Conservation (phyloP, 2,113 vertebrate genomes). For the Arothron firmamentum region DNA sequence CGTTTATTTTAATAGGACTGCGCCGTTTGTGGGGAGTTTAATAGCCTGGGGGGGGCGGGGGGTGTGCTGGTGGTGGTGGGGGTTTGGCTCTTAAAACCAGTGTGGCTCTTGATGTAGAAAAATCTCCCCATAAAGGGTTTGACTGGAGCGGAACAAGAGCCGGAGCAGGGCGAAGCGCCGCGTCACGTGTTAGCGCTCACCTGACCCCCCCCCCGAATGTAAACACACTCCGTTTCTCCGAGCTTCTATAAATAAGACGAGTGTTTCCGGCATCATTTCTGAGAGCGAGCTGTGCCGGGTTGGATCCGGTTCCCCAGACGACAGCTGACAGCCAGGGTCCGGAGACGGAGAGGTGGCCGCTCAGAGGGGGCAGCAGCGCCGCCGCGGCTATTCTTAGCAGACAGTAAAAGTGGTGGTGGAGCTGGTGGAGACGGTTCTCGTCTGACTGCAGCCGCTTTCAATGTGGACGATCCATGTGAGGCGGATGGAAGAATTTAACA, state of each 20-base stretch:
- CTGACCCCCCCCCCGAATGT: too few species aligned
- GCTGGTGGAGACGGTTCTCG: slow-evolving; percentile 33
- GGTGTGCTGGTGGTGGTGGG: too few species aligned
- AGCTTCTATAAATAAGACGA: slow-evolving; percentile 58
- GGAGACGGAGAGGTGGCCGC: slow-evolving; percentile 44
- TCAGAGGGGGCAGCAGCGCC: slow-evolving; percentile 23
- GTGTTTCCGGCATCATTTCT: slow-evolving; percentile 70
- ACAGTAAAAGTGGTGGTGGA: slow-evolving; percentile 45
- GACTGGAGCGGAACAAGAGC: neutral
- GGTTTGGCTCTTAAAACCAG: slow-evolving; percentile 33
- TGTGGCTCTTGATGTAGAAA: slow-evolving; percentile 16
- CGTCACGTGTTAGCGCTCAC: too few species aligned
- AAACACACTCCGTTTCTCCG: slow-evolving; percentile 22
- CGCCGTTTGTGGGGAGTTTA: slow-evolving; percentile 39
- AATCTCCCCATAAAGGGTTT: slow-evolving; percentile 16
- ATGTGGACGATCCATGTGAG: too few species aligned
- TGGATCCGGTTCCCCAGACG: slow-evolving; percentile 68
- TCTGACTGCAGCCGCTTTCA: too few species aligned
- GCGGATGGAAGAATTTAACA: too few species aligned
- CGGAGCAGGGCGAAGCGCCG: too few species aligned
- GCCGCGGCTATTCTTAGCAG: slow-evolving; percentile 72
- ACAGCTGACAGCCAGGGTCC: slow-evolving; percentile 72
- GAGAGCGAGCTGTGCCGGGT: slow-evolving; percentile 34
- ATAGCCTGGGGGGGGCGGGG: slow-evolving; percentile 9
- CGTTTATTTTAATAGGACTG: slow-evolving; percentile 36